Evolutionary conservation across 2,797 vertebrate species (phyloP).

Genomic region (Passerculus sandwichensis): DNA sequence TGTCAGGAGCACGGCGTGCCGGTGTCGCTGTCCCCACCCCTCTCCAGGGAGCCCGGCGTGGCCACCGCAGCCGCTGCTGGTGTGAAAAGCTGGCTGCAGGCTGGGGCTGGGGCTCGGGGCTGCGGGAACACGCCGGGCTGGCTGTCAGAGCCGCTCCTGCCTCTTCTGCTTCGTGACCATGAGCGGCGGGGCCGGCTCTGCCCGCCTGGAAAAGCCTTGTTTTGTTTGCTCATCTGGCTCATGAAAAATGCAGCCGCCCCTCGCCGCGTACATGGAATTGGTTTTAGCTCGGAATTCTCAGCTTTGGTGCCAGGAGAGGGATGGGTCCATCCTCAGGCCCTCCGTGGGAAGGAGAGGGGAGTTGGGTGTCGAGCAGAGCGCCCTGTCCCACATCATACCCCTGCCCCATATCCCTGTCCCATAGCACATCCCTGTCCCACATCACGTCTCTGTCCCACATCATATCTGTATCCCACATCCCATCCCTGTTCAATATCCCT

Average conservation of each 20-base stretch:
- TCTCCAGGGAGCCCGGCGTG: background rate
- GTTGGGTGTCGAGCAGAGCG: accelerated
- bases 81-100: slow-evolving; percentile 48
- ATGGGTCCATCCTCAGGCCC: background rate
- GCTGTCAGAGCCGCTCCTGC: slow-evolving; percentile 32
- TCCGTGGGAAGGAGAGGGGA: accelerated
- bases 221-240: slow-evolving; percentile 55
- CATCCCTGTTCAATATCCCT: background rate
- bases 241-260: slow-evolving; percentile 61
- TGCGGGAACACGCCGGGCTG: background rate
- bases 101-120: background rate
- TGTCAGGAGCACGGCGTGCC: accelerated
- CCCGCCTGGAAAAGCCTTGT: background rate
- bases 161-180: slow-evolving; percentile 45
- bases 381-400: too few species aligned
- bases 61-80: background rate
- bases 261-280: slow-evolving; percentile 47
- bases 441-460: background rate
- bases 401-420: too few species aligned
- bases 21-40: background rate
- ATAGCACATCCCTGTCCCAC: too few species aligned
- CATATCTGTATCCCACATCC: background rate
- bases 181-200: accelerated
- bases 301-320: background rate
- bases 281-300: slow-evolving; percentile 58